Conservation (phyloP, 2,797 vertebrate species). For the Molossus alvarezi region DNA sequence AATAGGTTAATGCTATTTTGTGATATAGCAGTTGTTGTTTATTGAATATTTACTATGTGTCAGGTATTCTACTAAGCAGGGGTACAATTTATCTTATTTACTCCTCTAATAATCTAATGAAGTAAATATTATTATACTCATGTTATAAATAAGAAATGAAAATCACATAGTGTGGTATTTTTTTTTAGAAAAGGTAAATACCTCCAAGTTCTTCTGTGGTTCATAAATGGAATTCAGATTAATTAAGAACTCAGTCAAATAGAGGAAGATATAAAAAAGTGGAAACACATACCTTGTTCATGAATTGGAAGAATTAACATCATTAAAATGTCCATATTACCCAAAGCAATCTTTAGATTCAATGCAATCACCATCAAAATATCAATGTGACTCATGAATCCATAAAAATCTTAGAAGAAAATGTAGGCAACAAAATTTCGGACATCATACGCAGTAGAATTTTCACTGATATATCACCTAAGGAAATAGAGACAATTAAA, state of each 20-base stretch:
- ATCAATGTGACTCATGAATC: too few relatives aligned
- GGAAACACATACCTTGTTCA: too few relatives aligned
- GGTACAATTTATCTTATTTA: not conserved
- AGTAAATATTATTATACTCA: not conserved
- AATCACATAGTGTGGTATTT: not conserved
- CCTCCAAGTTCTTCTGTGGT: not conserved
- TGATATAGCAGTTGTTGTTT: not conserved
- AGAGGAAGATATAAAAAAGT: too few relatives aligned
- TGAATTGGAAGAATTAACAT: too few relatives aligned
- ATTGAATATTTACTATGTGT: not conserved
- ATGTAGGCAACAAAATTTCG: too few relatives aligned
- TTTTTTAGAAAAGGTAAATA: not conserved
- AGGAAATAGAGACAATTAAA: too few relatives aligned
- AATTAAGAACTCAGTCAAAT: not conserved
- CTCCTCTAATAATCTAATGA: not conserved
- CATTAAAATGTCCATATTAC: too few relatives aligned
- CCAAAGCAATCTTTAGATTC: too few relatives aligned
- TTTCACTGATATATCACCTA: too few relatives aligned
- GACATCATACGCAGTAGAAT: too few relatives aligned
- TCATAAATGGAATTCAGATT: slow-evolving; percentile 15
- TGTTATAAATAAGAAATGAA: not conserved
- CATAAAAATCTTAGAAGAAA: too few relatives aligned
- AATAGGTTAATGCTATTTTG: not conserved
- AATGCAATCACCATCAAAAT: too few relatives aligned
- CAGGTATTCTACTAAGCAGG: not conserved